A percentile compares a stretch with the other conserved stretches of the same genome.
phyloP scores from a whole-genome alignment of 2,888 invertebrate species.

The Ectropis crepuscularia region DNA sequence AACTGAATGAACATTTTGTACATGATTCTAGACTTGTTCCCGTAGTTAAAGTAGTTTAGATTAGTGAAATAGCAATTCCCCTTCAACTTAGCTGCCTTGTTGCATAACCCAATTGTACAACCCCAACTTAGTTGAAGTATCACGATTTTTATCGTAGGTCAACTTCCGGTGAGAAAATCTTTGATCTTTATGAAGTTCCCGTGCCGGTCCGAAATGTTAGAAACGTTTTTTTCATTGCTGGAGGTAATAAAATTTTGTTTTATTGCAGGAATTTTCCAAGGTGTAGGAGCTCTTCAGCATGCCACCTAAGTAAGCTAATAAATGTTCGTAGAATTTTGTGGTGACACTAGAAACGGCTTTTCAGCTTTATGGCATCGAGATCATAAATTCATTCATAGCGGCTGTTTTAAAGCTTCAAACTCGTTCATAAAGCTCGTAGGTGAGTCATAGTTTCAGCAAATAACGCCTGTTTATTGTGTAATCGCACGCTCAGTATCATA shows the following conservation, averaged over 20 bases:
- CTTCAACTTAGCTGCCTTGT: too few relatives aligned
- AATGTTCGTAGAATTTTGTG: constrained; percentile 45
- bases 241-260: constrained; percentile 62
- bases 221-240: constrained; percentile 18
- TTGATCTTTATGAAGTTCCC: constrained; percentile 26
- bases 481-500: constrained; percentile 21
- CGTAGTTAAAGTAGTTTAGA: too few relatives aligned
- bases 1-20: too few relatives aligned
- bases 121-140: constrained; percentile 6
- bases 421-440: constrained; percentile 12
- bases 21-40: too few relatives aligned
- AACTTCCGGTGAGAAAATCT: constrained; percentile 19
- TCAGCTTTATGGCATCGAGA: constrained; percentile 22
- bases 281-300: constrained; percentile 74
- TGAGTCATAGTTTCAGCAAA: constrained; percentile 8
- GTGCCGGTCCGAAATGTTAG: constrained; percentile 13
- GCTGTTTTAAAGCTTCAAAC: constrained; percentile 26
- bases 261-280: constrained; percentile 76
- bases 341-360: constrained; percentile 27
- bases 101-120: background rate
- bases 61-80: too few relatives aligned
- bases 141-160: constrained; percentile 9
- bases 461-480: constrained; percentile 17
- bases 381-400: constrained; percentile 26
- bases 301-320: constrained; percentile 80